phyloP scores from a whole-genome alignment of 2,888 invertebrate species.

The Anagyrus pseudococci region DNA sequence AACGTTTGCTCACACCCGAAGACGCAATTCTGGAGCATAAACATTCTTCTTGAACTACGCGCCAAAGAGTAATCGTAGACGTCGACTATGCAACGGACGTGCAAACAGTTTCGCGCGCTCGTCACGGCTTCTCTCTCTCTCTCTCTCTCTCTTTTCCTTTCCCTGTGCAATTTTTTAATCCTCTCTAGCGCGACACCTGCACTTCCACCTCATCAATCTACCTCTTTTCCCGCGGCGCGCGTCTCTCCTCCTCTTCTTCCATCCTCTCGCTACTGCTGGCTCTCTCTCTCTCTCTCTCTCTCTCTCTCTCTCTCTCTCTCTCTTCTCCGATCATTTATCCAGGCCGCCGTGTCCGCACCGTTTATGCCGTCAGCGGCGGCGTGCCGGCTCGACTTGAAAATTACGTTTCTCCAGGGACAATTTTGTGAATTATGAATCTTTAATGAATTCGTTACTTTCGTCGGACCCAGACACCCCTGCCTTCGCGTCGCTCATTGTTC shows the following conservation, averaged over 20 bases:
- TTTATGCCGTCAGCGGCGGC: too few relatives aligned
- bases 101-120: too few relatives aligned
- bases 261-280: constrained; percentile 41
- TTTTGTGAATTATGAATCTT: constrained; percentile 38
- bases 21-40: too few relatives aligned
- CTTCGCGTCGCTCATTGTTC: neutral
- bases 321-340: neutral
- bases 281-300: constrained; percentile 6
- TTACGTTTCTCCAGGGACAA: constrained; percentile 29
- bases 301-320: neutral
- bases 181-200: constrained; percentile 42
- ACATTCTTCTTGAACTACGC: too few relatives aligned
- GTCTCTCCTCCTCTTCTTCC: constrained; percentile 38
- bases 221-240: constrained; percentile 17
- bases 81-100: too few relatives aligned
- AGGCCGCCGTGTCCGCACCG: too few relatives aligned
- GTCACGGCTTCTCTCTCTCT: neutral
- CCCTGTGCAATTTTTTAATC: constrained; percentile 43
- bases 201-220: constrained; percentile 50
- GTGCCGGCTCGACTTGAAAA: too few relatives aligned
- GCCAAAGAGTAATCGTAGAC: too few relatives aligned
- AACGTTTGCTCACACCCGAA: too few relatives aligned
- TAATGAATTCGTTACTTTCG: constrained; percentile 30
- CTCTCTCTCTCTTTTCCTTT: neutral
- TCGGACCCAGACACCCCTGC: too few relatives aligned